Evolutionary conservation across 2,797 vertebrate species (phyloP).

Genomic region (Anolis apletophallus): DNA sequence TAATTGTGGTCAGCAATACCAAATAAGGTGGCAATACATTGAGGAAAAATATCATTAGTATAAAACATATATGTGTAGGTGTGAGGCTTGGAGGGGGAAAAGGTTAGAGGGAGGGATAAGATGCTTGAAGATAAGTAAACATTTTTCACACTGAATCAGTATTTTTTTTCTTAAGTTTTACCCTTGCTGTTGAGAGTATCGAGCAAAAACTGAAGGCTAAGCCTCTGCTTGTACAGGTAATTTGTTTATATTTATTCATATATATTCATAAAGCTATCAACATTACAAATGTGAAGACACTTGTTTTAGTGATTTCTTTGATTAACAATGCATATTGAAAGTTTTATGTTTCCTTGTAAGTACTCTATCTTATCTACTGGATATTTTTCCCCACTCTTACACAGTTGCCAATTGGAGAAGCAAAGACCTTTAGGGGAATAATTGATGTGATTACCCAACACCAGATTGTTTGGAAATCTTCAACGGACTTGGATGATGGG

Average conservation of each 20-base stretch:
- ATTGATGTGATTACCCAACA: slow-evolving; percentile 90
- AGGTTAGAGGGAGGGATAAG: neutral
- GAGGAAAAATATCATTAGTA: no score
- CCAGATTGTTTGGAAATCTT: slow-evolving; percentile 83
- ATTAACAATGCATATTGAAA: neutral
- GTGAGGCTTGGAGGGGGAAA: neutral
- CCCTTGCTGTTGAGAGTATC: slow-evolving; percentile 90
- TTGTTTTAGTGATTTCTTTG: neutral
- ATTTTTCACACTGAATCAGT: neutral
- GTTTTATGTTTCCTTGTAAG: neutral
- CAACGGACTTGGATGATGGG: slow-evolving; percentile 81
- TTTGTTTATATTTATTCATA: neutral
- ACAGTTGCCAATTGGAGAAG: slow-evolving; percentile 91
- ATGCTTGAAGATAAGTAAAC: slow-evolving; percentile 9
- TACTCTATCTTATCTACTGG: slow-evolving; percentile 26
- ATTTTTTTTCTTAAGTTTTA: slow-evolving; percentile 78
- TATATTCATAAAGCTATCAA: slow-evolving; percentile 13
- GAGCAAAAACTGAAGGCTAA: slow-evolving; percentile 90
- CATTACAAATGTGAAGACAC: neutral
- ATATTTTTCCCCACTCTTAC: slow-evolving; percentile 22
- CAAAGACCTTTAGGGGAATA: slow-evolving; percentile 88
- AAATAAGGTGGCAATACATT: no score
- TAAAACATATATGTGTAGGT: no score
- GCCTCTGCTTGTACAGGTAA: slow-evolving; percentile 93
- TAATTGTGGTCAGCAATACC: no score